A percentile compares a stretch with the other conserved stretches of the same genome.
Evolutionary conservation across 2,113 vertebrate species (phyloP).

Genomic region (Seriola aureovittata): DNA sequence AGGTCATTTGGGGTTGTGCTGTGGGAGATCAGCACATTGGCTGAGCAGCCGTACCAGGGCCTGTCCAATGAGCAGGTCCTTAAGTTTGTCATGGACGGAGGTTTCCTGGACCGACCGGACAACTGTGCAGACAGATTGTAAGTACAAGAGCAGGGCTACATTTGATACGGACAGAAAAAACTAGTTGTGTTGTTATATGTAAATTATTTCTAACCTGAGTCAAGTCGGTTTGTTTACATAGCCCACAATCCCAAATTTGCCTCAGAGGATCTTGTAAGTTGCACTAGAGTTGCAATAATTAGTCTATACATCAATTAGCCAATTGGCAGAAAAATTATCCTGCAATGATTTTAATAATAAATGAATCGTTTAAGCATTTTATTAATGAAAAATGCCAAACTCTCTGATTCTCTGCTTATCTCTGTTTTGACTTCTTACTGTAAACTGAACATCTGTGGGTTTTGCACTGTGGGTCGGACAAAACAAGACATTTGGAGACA

Average conservation of each 20-base stretch:
- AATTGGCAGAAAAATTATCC: too few relatives aligned
- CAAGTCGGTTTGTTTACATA: background rate
- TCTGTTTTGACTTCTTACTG: too few relatives aligned
- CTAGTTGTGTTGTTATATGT: background rate
- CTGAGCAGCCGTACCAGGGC: conserved; percentile 97
- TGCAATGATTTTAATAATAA: too few relatives aligned
- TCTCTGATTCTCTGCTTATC: background rate
- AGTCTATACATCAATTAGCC: background rate
- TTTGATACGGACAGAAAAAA: background rate
- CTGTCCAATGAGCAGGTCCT: conserved; percentile 98
- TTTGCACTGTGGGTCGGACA: too few relatives aligned
- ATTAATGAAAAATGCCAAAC: background rate
- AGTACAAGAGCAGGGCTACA: conserved; percentile 72
- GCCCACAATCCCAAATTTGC: too few relatives aligned
- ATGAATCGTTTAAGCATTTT: background rate
- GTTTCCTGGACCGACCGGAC: conserved; percentile 93
- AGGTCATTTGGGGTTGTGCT: conserved; percentile 98
- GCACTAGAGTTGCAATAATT: background rate
- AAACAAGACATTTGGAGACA: too few relatives aligned
- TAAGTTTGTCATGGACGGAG: conserved; percentile 98
- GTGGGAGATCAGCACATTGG: conserved; percentile 97
- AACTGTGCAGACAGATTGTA: conserved; percentile 94
- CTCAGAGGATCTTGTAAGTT: background rate
- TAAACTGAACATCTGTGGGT: too few relatives aligned
- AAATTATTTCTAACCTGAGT: background rate